Evolutionary conservation across 2,113 vertebrate species (phyloP).

Genomic region (Hyperopisus bebe): DNA sequence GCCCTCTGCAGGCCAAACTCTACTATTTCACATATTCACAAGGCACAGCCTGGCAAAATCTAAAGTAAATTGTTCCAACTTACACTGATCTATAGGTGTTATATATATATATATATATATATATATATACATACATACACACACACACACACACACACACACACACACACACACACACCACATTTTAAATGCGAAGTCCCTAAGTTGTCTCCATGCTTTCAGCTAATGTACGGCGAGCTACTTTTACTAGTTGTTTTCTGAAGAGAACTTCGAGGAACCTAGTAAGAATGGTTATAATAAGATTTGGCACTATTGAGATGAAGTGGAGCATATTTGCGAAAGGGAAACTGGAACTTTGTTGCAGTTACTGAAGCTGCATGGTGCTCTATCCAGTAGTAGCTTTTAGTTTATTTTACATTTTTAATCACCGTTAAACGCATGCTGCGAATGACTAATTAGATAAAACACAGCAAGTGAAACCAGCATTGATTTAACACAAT

Average conservation of each 20-base stretch:
- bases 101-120: not conserved
- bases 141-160: no score
- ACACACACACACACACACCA: not conserved
- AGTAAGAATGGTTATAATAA: not conserved
- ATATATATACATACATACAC: no score
- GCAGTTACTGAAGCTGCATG: not conserved
- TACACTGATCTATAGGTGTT: not conserved
- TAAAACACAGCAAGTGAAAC: conserved; percentile 5
- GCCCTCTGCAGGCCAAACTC: not conserved
- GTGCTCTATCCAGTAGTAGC: not conserved
- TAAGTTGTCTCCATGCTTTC: not conserved
- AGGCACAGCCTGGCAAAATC: not conserved
- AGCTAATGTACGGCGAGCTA: not conserved
- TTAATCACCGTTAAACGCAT: not conserved
- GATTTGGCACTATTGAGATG: not conserved
- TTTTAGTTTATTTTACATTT: not conserved
- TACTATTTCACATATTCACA: not conserved
- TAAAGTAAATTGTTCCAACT: not conserved
- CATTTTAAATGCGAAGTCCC: not conserved
- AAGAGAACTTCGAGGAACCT: not conserved
- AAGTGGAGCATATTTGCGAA: not conserved
- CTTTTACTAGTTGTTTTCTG: not conserved
- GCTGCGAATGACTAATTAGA: conserved; percentile 3
- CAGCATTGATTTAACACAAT: not conserved
- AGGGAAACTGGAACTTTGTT: not conserved